These are phyloP conservation scores for Lacerta agilis DNA, from an alignment of 2,797 vertebrate genomes.

Conservation along the genomic window DNA sequence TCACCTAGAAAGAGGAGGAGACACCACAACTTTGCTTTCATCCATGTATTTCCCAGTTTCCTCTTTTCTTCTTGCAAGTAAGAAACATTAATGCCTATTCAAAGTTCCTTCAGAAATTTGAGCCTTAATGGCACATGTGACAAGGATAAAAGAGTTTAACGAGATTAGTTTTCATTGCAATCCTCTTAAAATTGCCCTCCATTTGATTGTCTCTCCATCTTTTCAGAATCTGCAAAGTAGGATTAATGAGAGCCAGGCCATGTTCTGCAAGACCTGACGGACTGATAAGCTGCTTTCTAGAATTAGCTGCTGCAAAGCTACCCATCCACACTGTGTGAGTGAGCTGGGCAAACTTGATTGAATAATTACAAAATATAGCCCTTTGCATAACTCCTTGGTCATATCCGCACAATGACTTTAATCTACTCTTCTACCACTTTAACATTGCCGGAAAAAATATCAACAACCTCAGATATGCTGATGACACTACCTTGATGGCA, in stretches of 20 bases:
- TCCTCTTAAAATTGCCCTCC: constrained; percentile 63
- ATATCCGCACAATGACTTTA: too few species aligned
- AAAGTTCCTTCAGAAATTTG: constrained; percentile 24
- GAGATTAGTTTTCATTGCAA: constrained; percentile 63
- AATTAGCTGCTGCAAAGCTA: constrained; percentile 45
- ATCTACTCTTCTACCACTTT: too few species aligned
- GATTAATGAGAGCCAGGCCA: constrained; percentile 55
- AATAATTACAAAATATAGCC: not conserved
- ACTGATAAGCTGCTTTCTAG: constrained; percentile 54
- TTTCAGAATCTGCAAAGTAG: constrained; percentile 46
- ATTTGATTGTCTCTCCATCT: constrained; percentile 63
- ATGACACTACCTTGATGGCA: too few species aligned
- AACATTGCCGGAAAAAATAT: too few species aligned
- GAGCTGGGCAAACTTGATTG: constrained; percentile 22
- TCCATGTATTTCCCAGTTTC: constrained; percentile 1
- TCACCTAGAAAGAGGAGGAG: not conserved
- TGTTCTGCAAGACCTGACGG: constrained; percentile 38
- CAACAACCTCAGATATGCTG: too few species aligned
- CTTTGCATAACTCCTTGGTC: not conserved
- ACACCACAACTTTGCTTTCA: not conserved
- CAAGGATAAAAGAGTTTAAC: constrained; percentile 48
- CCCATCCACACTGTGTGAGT: not conserved
- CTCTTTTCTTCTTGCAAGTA: constrained; percentile 24
- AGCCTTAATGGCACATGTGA: constrained; percentile 22
- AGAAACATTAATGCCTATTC: constrained; percentile 37